Base-by-base conservation (phyloP, 2,888 invertebrate genomes). In the Ennomos quercinarius region DNA sequence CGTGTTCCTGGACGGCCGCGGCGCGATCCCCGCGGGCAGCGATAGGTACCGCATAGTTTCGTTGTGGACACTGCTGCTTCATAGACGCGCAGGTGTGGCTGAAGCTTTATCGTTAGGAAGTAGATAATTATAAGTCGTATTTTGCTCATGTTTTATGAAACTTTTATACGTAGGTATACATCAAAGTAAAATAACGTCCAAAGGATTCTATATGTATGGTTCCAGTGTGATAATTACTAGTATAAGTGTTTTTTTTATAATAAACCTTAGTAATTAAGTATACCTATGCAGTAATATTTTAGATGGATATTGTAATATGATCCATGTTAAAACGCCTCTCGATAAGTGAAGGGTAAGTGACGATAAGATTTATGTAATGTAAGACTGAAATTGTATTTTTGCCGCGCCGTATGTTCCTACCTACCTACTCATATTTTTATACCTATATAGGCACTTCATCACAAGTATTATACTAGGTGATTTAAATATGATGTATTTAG, bases 161-260 rank as follows among this genome's bases (percentile, higher is more conserved):
- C 34, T 34, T 44, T 11, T 11, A 11, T 35, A 36, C 17, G 40
- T 17, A 55, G 42, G 40, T n/a, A 55, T 39, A 34, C 8, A 34
- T 53, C 35, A 53, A 53, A 47, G 57, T 59, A 12, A 35, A 51
- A 35, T 39, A n/a, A 47, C 50, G 63, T 61, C 70, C 67, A 68
- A 72, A 68, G 61, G 67, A 58, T 48, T 49, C 36, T 59, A 56
- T 35, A 54, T 57, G 61, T 37, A 54, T 57, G 61, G 57, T 64
- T 61, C 66, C 63, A 72, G 68, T 72, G 73, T 74, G 75, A 73
- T 69, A 63, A 45, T 46, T 49, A 53, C 27, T 39, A 17, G n/a
- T 39, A 13, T 37, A 50, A 12, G 42, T 42, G 10, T 49, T 54
- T 52, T 60, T 56, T 41, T 61, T 47, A 42, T 41, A 12, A 41